Evolutionary conservation across 2,797 vertebrate genomes (phyloP).

Genomic region (Ptychobarbus kaznakovi): DNA sequence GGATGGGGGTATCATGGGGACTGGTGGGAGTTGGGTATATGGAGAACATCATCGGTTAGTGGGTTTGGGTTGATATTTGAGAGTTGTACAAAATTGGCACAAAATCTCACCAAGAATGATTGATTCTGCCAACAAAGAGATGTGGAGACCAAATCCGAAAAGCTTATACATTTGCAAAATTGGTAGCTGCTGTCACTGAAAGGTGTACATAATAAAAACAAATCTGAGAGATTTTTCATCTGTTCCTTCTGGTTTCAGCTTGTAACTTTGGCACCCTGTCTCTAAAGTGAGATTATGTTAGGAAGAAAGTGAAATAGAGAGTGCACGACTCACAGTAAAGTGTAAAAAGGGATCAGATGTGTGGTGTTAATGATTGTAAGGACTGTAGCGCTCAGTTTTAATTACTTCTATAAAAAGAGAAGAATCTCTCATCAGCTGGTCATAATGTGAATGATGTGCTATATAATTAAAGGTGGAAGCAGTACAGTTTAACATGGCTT

Average conservation of each 20-base stretch:
- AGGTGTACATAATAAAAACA: background rate
- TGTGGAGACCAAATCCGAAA: constrained; percentile 49
- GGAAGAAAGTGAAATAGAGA: constrained; percentile 32
- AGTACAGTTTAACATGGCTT: background rate
- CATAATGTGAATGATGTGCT: background rate
- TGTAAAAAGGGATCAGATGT: constrained; percentile 50
- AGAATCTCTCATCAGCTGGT: constrained; percentile 53
- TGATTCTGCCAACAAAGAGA: background rate
- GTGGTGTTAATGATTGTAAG: constrained; percentile 47
- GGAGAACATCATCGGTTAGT: background rate
- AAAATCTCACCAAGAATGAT: background rate
- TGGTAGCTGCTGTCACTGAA: constrained; percentile 50
- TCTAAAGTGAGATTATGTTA: constrained; percentile 66
- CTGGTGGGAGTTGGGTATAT: constrained; percentile 9
- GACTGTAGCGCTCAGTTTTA: constrained; percentile 35
- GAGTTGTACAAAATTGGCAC: background rate
- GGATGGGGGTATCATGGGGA: constrained; percentile 1
- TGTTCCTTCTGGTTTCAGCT: constrained; percentile 47
- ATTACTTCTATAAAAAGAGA: constrained; percentile 51
- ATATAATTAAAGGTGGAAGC: background rate
- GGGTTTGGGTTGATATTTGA: constrained; percentile 20
- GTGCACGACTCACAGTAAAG: constrained; percentile 63
- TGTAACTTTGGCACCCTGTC: constrained; percentile 55
- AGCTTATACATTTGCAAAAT: constrained; percentile 36
- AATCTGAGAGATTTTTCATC: constrained; percentile 56